These are phyloP conservation scores for Saccostrea echinata DNA, from an alignment of 1,140 invertebrate species.

Conservation along the genomic window DNA sequence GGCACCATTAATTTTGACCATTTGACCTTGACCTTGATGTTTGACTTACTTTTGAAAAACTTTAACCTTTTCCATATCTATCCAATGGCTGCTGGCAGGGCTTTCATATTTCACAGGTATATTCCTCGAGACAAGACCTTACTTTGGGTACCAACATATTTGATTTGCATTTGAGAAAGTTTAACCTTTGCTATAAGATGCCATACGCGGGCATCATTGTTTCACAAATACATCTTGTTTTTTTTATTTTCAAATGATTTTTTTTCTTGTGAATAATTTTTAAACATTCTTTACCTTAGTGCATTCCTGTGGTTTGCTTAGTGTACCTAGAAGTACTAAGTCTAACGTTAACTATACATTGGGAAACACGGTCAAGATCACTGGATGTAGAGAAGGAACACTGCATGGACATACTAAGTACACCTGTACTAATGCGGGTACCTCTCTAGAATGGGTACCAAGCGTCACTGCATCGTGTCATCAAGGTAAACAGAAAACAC, in stretches of 20 bases:
- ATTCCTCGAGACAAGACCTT: too few relatives aligned
- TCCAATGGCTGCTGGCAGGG: too few relatives aligned
- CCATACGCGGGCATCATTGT: too few relatives aligned
- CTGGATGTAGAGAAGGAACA: slow-evolving; percentile 49
- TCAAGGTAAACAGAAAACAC: slow-evolving; percentile 9
- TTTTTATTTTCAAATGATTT: neutral
- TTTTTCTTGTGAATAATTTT: neutral
- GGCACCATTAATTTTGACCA: too few relatives aligned
- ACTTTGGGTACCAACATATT: too few relatives aligned
- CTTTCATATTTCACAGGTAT: too few relatives aligned
- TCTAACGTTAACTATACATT: slow-evolving; percentile 57
- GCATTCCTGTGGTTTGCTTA: slow-evolving; percentile 58
- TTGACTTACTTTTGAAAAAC: too few relatives aligned
- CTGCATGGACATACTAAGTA: slow-evolving; percentile 54
- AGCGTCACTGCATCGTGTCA: slow-evolving; percentile 50
- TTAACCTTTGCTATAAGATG: too few relatives aligned
- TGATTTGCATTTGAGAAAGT: too few relatives aligned
- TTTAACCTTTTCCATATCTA: too few relatives aligned
- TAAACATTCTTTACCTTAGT: neutral
- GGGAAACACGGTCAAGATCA: slow-evolving; percentile 57
- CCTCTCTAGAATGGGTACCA: slow-evolving; percentile 53
- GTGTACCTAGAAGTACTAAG: slow-evolving; percentile 60
- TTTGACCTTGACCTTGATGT: too few relatives aligned
- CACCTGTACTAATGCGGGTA: slow-evolving; percentile 50
- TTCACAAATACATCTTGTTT: too few relatives aligned